phyloP scores from a whole-genome alignment of 2,888 invertebrate species.

The Macrosoma leucophasiata region DNA sequence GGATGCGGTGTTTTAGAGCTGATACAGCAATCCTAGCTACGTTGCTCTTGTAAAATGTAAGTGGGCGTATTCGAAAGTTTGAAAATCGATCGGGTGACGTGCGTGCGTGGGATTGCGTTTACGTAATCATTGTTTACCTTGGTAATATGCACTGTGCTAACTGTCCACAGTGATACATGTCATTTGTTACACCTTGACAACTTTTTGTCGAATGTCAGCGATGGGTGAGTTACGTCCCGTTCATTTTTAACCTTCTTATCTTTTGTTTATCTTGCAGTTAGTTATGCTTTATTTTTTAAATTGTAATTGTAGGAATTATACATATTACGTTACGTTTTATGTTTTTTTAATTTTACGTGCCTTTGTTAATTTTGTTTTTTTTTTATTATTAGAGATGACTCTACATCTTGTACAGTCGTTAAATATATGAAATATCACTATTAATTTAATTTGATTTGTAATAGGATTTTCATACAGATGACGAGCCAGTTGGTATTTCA shows the following conservation, averaged over 20 bases:
- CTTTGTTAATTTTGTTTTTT: conserved; percentile 1
- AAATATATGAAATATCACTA: no score
- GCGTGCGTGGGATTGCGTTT: conserved; percentile 74
- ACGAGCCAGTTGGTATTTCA: no score
- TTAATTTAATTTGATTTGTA: no score
- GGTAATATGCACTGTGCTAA: conserved; percentile 66
- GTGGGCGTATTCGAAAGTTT: conserved; percentile 75
- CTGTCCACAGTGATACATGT: conserved; percentile 41
- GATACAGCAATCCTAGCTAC: conserved; percentile 46
- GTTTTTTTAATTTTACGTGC: neutral
- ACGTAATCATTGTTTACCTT: conserved; percentile 76
- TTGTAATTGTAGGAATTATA: neutral
- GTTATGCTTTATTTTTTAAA: no score
- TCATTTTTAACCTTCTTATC: no score
- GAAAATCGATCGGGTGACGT: conserved; percentile 73
- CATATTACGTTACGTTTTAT: neutral
- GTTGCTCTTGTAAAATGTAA: conserved; percentile 53
- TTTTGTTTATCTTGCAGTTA: no score
- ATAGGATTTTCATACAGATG: no score
- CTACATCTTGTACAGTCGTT: no score
- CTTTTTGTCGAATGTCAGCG: conserved; percentile 26
- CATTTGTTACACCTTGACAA: conserved; percentile 26
- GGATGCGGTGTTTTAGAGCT: conserved; percentile 51
- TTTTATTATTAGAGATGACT: no score
- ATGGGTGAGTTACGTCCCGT: conserved; percentile 28